Evolutionary conservation across 2,113 vertebrate genomes (phyloP), one percentile per base, ranked within the genome.

Genomic region (Psammodynastes pulverulentus): DNA sequence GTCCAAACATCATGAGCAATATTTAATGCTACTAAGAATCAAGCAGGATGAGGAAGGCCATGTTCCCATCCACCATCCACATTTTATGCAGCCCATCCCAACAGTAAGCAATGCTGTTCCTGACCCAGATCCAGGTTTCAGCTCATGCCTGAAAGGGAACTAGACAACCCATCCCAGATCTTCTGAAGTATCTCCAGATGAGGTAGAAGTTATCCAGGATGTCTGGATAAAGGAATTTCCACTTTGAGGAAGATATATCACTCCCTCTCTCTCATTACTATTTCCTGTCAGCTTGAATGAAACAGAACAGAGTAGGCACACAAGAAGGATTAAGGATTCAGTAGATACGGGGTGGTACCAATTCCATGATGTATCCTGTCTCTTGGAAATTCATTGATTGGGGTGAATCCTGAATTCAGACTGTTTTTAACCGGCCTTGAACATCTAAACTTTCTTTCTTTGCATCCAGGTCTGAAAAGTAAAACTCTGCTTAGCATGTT

Each of bases 401-500:
- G 72, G 19, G 2, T 43, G 34, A 79, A 43, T 43, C 15, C 72
- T 79, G 34, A 15, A 24, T 91, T 46, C 39, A 15, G 62, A 1
- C 34, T 45, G 26, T 51, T 79, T 17, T 29, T 21, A 1, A 39
- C 7, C 13, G 15, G 2, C 5, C 39, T 56, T 89, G 39, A 87
- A 72, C 29, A 9, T 94, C 43, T 90, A 34, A 3, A 2, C 10
- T 87, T 46, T 2, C n/a, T 62, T 6, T 1, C 39, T 72, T 48
- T 52, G 10, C 43, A 91, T 85, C 10, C 90, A 99, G 99, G 98
- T 95, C 97, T 99, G n/a, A 98, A 98, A 92, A 97, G 98, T 15
- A 98, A 97, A n/a, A 98, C 98, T 88, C 97, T 99, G 94, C 98
- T 99, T 29, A 98, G 98, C 87, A 94, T 99, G 95, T 97, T 99